Base-by-base conservation (phyloP, 2,797 vertebrate species). In the Channa striata region DNA sequence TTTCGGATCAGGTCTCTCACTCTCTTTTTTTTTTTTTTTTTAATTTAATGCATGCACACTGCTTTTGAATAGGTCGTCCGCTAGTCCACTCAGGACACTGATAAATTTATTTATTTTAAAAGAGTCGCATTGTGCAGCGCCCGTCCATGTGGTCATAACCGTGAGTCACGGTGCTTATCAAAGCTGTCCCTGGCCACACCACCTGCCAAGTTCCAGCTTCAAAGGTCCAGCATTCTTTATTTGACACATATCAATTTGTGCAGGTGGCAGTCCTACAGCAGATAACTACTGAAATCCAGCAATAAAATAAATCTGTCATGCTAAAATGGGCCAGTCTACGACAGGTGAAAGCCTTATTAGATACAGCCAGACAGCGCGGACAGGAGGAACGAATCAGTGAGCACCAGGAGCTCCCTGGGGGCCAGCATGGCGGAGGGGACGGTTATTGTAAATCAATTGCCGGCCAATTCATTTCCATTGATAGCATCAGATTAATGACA, bases 401-500 rank as follows among this genome's bases (percentile, higher is more conserved):
- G 79, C 67, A 67, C 53, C 79, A 83, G 74, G 79, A 71, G 59
- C 65, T 89, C 86, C 86, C 82, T 4, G 62, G 80, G 83, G 82
- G 69, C 78, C 70, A 1, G 74, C 20, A 8, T 19, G 47, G 72
- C 57, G 63, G 33, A 71, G 68, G 72, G 74, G 63, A 81, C 68
- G 59, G 59, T 77, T 88, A 85, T 82, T 87, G 86, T 86, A 89
- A 91, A 93, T 91, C 90, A 91, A 91, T 92, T 85, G 80, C 59
- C 59, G 25, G 84, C 87, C 89, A 91, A 91, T 93, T 93, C 73
- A 88, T 91, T 90, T 85, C 81, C 86, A 91, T 91, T 89, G 92
- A 93, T 91, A 89, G 84, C 85, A 90, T 93, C 89, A 86, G 82
- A 81, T 86, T 89, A 89, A 90, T 81, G 86, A 89, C 86, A 80